Conservation (phyloP, 2,888 invertebrate species). For the Leptopilina drosophilae region DNA sequence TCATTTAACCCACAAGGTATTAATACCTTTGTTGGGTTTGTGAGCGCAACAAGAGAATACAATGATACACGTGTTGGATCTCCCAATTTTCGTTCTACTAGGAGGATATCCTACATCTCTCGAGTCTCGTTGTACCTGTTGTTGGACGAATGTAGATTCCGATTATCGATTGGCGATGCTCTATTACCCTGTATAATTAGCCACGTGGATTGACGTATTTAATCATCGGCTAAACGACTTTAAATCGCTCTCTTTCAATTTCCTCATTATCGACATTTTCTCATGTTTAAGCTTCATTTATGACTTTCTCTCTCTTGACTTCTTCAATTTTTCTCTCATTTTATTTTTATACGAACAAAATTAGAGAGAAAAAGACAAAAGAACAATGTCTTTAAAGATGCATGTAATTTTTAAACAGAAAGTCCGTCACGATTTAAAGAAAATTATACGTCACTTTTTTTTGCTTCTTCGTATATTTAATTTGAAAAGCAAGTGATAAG, state of each 20-base stretch:
- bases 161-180: slow-evolving; percentile 28
- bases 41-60: slow-evolving; percentile 12
- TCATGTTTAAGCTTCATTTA: slow-evolving; percentile 1
- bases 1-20: slow-evolving; percentile 1
- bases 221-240: slow-evolving; percentile 23
- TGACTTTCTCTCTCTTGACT: too few species aligned
- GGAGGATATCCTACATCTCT: slow-evolving; percentile 25
- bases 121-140: slow-evolving; percentile 27
- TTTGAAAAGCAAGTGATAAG: too few species aligned
- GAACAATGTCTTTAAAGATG: too few species aligned
- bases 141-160: slow-evolving; percentile 31
- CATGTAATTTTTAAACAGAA: too few species aligned
- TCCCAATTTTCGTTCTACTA: slow-evolving; percentile 22
- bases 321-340: too few species aligned
- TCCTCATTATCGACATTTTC: background rate
- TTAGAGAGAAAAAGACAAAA: too few species aligned
- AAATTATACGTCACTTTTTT: too few species aligned
- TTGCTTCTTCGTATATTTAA: too few species aligned
- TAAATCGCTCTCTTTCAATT: slow-evolving; percentile 5
- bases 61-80: slow-evolving; percentile 25
- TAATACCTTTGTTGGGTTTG: slow-evolving; percentile 10
- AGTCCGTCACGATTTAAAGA: too few species aligned
- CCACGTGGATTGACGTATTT: slow-evolving; percentile 32
- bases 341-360: background rate
- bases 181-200: slow-evolving; percentile 36